Evolutionary conservation across 2,797 vertebrate species (phyloP).

Genomic region (Alcedo quadribrachys): DNA sequence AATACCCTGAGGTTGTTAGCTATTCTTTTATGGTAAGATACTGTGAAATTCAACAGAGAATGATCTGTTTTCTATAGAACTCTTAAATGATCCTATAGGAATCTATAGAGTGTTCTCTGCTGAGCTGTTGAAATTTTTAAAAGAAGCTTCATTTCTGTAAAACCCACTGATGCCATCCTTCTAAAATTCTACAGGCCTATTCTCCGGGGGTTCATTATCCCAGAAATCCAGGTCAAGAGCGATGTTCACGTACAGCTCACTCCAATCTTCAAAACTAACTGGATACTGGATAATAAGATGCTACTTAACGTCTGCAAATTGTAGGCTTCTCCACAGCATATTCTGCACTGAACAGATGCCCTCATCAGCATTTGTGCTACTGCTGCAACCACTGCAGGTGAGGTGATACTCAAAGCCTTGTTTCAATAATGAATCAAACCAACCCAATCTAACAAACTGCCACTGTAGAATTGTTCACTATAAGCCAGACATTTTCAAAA

Average conservation of each 20-base stretch:
- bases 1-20: not conserved
- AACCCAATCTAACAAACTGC: not conserved
- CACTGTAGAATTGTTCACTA: not conserved
- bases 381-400: not conserved
- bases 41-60: not conserved
- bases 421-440: not conserved
- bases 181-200: not conserved
- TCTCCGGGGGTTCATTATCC: not conserved
- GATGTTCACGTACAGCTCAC: not conserved
- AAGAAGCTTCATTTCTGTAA: not conserved
- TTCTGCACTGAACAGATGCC: not conserved
- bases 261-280: not conserved
- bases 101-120: not conserved
- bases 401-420: not conserved
- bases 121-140: not conserved
- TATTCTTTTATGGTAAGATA: not conserved
- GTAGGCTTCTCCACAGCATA: not conserved
- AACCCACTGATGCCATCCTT: not conserved
- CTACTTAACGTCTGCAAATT: not conserved
- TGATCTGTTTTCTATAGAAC: not conserved
- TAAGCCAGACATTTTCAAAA: not conserved
- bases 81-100: not conserved
- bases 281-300: not conserved
- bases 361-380: not conserved
- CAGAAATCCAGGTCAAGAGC: constrained; percentile 29